Conservation (phyloP, 2,113 vertebrate species). For the Campylomormyrus tamandua region DNA sequence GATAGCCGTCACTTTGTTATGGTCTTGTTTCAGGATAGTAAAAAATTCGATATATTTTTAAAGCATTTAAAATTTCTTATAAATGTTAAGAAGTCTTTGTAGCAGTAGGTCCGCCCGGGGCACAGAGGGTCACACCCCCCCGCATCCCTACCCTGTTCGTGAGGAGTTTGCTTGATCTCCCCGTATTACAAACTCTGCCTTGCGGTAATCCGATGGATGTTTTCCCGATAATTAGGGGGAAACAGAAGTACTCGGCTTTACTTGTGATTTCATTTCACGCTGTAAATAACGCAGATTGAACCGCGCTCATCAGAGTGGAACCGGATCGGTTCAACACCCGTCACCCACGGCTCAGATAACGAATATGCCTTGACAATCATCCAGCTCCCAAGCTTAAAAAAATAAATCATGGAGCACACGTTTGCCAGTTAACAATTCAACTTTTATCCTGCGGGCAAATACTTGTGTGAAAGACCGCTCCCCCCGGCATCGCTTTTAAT, state of each 20-base stretch:
- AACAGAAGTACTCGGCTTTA: neutral
- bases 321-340: constrained; percentile 43
- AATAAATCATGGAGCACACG: constrained; percentile 26
- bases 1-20: neutral
- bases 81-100: neutral
- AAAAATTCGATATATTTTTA: neutral
- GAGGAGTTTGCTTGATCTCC: neutral
- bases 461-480: constrained; percentile 35
- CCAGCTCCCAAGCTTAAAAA: constrained; percentile 21
- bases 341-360: constrained; percentile 28
- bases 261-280: neutral
- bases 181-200: neutral
- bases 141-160: neutral
- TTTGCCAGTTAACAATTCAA: constrained; percentile 35
- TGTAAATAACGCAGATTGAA: neutral
- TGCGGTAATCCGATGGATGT: neutral
- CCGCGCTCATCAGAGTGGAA: constrained; percentile 30
- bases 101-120: neutral
- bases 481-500: constrained; percentile 26
- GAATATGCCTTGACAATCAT: constrained; percentile 28
- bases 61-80: neutral
- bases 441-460: constrained; percentile 36
- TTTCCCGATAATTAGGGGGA: neutral
- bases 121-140: neutral
- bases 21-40: no score